phyloP scores from a whole-genome alignment of 2,888 invertebrate genomes.

The Hetaerina titia region DNA sequence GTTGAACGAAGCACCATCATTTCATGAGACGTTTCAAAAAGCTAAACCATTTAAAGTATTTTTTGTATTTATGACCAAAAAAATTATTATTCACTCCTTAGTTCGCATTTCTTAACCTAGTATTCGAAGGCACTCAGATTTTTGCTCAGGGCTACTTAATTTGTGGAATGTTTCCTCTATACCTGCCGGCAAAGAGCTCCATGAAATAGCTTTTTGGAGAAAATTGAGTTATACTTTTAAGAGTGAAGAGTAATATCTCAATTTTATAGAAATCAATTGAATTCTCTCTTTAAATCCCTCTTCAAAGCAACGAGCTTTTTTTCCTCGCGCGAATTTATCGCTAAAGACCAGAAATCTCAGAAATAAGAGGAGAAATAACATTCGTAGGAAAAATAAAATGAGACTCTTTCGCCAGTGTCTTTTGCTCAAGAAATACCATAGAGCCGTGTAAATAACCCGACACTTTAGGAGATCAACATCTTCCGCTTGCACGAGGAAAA shows the following conservation, averaged over 20 bases:
- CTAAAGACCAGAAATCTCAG: background rate
- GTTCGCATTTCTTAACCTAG: background rate
- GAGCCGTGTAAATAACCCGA: constrained; percentile 58
- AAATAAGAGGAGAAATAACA: background rate
- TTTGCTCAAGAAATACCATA: constrained; percentile 44
- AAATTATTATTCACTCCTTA: no score
- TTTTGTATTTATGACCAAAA: no score
- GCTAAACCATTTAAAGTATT: no score
- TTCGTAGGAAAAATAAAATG: background rate
- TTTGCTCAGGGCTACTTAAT: background rate
- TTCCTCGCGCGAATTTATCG: background rate
- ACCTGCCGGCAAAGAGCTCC: background rate
- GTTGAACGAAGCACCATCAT: no score
- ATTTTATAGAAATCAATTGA: background rate
- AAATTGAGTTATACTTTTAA: background rate
- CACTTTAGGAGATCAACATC: constrained; percentile 42
- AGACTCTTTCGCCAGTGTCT: constrained; percentile 19
- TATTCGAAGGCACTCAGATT: background rate
- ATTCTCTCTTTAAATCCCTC: background rate
- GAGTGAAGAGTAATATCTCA: background rate
- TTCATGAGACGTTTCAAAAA: no score
- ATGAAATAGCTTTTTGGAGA: background rate
- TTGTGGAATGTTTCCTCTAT: background rate
- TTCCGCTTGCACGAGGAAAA: constrained; percentile 43
- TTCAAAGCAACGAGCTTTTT: background rate